These are phyloP conservation scores for Eunapius fragilis DNA, from an alignment of 37 sponge, comb jelly and placozoan genomes.

Conservation along the genomic window DNA sequence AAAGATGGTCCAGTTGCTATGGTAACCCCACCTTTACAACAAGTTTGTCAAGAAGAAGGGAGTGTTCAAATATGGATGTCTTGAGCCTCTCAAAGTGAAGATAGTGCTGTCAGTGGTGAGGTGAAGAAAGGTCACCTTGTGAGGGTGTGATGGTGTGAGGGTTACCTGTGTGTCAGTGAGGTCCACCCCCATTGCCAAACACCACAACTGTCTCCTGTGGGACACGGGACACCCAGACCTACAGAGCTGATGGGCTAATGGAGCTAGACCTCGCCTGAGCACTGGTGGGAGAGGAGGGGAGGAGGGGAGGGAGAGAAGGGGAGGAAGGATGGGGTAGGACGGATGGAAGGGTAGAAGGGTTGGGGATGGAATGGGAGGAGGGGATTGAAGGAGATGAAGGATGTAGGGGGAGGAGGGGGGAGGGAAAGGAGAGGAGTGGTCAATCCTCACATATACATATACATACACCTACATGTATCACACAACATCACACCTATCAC, in stretches of 20 bases:
- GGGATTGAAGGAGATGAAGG: not conserved
- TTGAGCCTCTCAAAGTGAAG: constrained; percentile 52
- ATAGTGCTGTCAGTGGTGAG: not conserved
- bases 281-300: constrained; percentile 9
- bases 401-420: not conserved
- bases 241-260: constrained; percentile 57
- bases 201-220: constrained; percentile 61
- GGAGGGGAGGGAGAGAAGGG: not conserved
- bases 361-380: not conserved
- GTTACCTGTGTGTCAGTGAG: constrained; percentile 9
- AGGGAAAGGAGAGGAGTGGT: not conserved
- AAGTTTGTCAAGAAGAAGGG: constrained; percentile 56
- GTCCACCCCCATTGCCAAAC: constrained; percentile 62
- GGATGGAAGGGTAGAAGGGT: too few species aligned
- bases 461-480: too few species aligned
- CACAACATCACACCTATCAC: too few species aligned
- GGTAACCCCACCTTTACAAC: constrained; percentile 43
- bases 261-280: constrained; percentile 30
- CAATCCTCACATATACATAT: not conserved
- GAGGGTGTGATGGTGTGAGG: constrained; percentile 3
- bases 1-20: not conserved
- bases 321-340: not conserved
- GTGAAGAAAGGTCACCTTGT: not conserved
- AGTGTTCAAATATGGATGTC: constrained; percentile 26
- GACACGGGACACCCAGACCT: constrained; percentile 58